Evolutionary conservation across 2,797 vertebrate species (phyloP), one percentile per base, ranked within the genome.

Genomic region (Cichlasoma orientale): DNA sequence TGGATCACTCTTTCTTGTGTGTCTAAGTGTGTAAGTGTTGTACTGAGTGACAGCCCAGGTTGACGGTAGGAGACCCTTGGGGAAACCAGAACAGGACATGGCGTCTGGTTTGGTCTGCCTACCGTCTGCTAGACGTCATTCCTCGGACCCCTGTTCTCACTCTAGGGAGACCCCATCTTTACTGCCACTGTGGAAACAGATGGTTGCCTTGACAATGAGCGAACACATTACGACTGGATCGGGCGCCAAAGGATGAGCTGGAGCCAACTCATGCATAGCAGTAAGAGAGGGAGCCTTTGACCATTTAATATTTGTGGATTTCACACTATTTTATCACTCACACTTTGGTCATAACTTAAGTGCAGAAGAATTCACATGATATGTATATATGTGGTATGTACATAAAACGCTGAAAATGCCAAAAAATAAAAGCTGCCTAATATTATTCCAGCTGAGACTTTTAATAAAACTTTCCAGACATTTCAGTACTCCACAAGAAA

Each of bases 31-130:
- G 54, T 55, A 18, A 29, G 59, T 77, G 63, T 58, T 41, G 38
- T 78, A 86, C 80, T 92, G 90, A 93, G 88, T 93, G 93, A 93
- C 93, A 92, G 86, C 77, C 77, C 75, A 84, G 86, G 90, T 87
- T 90, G 90, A 82, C 75, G 75, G 59, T 33, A 38, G 36, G 56
- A 61, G 80, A 75, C 87, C 88, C 89, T 74, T 74, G 52, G 86
- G 91, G 88, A 86, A 86, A 83, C 77, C 59, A 75, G 85, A 92
- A 88, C 86, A 92, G 80, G 88, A 90, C 86, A 82, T 78, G 78
- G 83, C 77, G 90, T 92, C 92, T 93, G 91, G 80, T 92, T 90
- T 63, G 82, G 84, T 92, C 90, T 84, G 77, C 74, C 85, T 86
- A 83, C 91, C 91, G 90, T 94, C 92, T 94, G 91, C 84, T 90